Evolutionary conservation across 2,888 invertebrate genomes (phyloP), one percentile per base, ranked within the genome.

Genomic region (Nomada ruficornis): DNA sequence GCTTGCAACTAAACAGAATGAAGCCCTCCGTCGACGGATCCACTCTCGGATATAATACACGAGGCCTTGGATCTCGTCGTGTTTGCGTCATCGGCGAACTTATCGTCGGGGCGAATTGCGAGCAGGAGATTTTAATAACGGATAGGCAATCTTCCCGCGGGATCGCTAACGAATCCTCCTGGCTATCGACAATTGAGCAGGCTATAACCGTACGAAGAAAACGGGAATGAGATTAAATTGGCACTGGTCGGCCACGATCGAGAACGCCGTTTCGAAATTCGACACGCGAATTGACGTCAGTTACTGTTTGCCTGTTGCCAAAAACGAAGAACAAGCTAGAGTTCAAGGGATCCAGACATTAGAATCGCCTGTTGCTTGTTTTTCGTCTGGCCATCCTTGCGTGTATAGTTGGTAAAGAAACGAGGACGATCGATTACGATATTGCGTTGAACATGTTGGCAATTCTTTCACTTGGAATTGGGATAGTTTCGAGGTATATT

Each of bases 211-310:
- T 23, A 1, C 23, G 20, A 26, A 18, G 36, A 36, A 44, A 59
- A 29, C 9, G n/a, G 10, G 29, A 29, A 13, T 15, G 23, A 18
- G 13, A 13, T 18, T 2, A 29, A 57, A 59, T 59, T 70, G 59
- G 59, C 69, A 20, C n/a, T 5, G 29, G 29, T 50, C 26, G 50
- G n/a, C 36, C 1, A n/a, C 10, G 47, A 70, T 70, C 47, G 69
- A 59, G 47, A 47, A 70, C 20, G 29, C 13, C 57, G 23, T 70
- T 70, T 70, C 59, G 57, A 59, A 47, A 50, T 70, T 44, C 44
- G 23, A 59, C 44, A 5, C 18, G 44, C 44, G 47, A 20, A 47
- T 70, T 70, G 69, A 70, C 69, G 69, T 70, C 69, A 70, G 18
- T 36, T 59, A 26, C n/a, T 23, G n/a, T 29, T 47, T 18, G 29